These are phyloP conservation scores for Mirza zaza DNA, from an alignment of 2,113 vertebrate genomes.

Conservation along the genomic window DNA sequence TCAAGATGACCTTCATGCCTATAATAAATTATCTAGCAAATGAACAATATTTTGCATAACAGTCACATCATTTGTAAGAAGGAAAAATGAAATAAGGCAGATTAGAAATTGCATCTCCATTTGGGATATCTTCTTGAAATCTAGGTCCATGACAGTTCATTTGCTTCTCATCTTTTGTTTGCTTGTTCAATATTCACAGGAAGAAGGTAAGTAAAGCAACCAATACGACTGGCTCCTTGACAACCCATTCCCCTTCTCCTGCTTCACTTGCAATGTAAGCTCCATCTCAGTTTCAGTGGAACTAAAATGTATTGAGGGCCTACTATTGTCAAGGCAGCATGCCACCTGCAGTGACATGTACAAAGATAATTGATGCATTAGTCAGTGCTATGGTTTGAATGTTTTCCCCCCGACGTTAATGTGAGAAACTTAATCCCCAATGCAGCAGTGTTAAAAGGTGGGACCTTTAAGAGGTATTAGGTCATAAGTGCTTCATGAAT, in stretches of 20 bases:
- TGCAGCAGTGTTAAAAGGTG: neutral
- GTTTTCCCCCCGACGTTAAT: neutral
- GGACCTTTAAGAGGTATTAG: neutral
- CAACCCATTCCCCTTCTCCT: neutral
- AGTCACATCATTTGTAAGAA: neutral
- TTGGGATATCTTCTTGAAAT: neutral
- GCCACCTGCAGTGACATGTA: neutral
- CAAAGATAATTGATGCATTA: neutral
- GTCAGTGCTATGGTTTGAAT: neutral
- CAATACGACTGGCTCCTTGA: neutral
- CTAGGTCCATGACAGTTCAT: conserved; percentile 41
- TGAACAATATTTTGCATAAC: neutral
- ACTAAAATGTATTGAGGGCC: neutral
- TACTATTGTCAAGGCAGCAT: neutral
- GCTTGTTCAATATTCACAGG: conserved; percentile 39
- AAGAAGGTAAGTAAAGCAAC: neutral
- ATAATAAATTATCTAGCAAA: conserved; percentile 48
- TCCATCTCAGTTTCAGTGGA: neutral
- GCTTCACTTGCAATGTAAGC: neutral
- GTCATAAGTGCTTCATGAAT: neutral
- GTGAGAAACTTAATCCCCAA: neutral
- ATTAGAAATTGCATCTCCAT: conserved; percentile 52
- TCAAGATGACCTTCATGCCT: conserved; percentile 21
- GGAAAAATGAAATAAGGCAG: neutral
- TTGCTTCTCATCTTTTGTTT: conserved; percentile 63